Conservation (phyloP, 2,888 invertebrate genomes). For the Lamellibrachia columna region DNA sequence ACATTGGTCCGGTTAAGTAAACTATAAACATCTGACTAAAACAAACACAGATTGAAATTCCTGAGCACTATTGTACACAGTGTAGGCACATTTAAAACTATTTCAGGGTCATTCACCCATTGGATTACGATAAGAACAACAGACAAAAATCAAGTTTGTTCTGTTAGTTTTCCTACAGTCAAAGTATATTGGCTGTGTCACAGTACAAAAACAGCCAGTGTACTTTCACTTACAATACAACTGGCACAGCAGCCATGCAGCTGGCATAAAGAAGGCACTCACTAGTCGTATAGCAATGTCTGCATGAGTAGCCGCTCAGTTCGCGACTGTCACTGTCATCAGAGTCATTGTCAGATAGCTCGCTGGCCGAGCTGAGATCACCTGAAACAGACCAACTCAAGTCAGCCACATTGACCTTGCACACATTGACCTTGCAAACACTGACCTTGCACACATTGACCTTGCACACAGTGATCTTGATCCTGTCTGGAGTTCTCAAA, state of each 20-base stretch:
- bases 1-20: background rate
- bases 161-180: too few relatives aligned
- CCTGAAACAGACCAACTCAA: conserved; percentile 27
- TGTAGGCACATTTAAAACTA: too few relatives aligned
- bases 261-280: conserved; percentile 49
- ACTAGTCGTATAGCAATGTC: conserved; percentile 80
- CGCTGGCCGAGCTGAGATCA: conserved; percentile 72
- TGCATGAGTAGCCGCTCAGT: conserved; percentile 76
- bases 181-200: too few relatives aligned
- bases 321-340: conserved; percentile 94
- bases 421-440: too few relatives aligned
- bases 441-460: background rate
- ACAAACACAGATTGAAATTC: background rate
- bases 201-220: background rate
- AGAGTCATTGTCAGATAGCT: conserved; percentile 83
- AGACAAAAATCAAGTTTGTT: too few relatives aligned
- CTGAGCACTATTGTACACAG: background rate
- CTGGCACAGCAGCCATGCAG: background rate
- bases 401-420: too few relatives aligned
- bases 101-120: too few relatives aligned
- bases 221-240: background rate
- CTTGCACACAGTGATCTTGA: background rate
- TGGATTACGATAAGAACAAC: too few relatives aligned
- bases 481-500: background rate
- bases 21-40: background rate